Evolutionary conservation across 1,140 invertebrate genomes (phyloP), one percentile per base, ranked within the genome.

Genomic region (Euwallacea fornicatus): DNA sequence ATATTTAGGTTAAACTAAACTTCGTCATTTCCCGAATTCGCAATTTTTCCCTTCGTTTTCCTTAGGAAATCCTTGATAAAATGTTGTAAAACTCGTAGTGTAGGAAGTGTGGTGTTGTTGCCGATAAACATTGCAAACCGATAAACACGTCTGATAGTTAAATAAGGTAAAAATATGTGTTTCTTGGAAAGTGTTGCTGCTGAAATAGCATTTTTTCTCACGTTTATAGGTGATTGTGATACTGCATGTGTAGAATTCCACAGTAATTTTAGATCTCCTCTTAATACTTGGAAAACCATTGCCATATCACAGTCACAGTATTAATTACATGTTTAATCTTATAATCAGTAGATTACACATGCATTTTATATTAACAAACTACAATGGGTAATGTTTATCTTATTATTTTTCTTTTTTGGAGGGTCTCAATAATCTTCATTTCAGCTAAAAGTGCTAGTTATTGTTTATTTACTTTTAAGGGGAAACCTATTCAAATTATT

Each of bases 1-100:
- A 74, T 76, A 79, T 78, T 76, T 78, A 79, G 78, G 77, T 78
- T 78, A 78, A 78, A 10, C 42, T 61, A n/a, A 43, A 75, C 76
- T 75, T 74, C 74, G 73, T 77, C 75, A 75, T 78, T 75, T 73
- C 54, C 66, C 55, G 44, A 47, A 66, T 54, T 53, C 44, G 43
- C 13, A 62, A 65, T 50, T 53, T 62, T 60, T 66, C 7, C 11
- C 47, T 10, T 68, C 15, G 46, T 59, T 58, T 59, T 56, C 43
- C 13, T 42, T 9, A 59, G 13, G 60, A 68, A 59, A 68, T 64
- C 7, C 44, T 41, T 42, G 42, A 43, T 44, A 7, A 15, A 43
- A 10, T n/a, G 2, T 33, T 21, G 21, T 21, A n/a, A 53, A 65
- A n/a, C n/a, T 53, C 4, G 8, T 11, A 33, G 58, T 42, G 33